Base-by-base conservation (phyloP, 2,888 invertebrate genomes). In the Papilio elwesi region DNA sequence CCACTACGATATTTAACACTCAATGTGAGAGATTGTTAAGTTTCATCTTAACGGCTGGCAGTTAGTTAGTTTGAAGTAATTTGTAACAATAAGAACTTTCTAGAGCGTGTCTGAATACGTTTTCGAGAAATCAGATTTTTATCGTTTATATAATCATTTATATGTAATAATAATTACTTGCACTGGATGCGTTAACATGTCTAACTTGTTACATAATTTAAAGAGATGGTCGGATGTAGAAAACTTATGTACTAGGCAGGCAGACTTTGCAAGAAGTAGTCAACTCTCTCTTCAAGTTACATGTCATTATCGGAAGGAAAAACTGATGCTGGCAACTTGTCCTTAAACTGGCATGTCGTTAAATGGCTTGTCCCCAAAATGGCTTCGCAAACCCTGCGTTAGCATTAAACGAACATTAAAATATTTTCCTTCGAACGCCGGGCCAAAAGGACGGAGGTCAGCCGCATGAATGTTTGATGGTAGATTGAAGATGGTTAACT, bases 1-100 rank as follows among this genome's bases (percentile, higher is more conserved):
- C 53, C 26, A 26, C 26, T 36, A 43, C 15, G 15, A 62, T 62
- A n/a, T 43, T 38, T 43, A 62, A 43, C 38, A 62, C 15, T 15
- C 8, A 62, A 43, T 62, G n/a, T 62, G 43, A n/a, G 64, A 64
- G 38, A 47, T 55, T 43, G 49, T 68, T 62, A 71, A 72, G 52
- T 75, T 69, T 68, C 64, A 69, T 75, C 52, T 69, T 26, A 67
- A 57, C 68, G 68, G 69, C 48, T 43, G 13, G 8, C 53, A 47
- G 67, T 53, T 65, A 47, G 67, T 53, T 65, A 79, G 84, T 84
- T 86, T 83, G 80, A 80, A 82, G 83, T 81, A 83, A 85, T 86
- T 86, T 85, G 83, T 83, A 81, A 82, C 78, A 84, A 84, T 83
- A 83, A 82, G 82, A 77, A 78, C 68, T 84, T 84, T 86, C 80